Evolutionary conservation across 1,140 invertebrate species (phyloP).

Genomic region (Bombus consobrinus): DNA sequence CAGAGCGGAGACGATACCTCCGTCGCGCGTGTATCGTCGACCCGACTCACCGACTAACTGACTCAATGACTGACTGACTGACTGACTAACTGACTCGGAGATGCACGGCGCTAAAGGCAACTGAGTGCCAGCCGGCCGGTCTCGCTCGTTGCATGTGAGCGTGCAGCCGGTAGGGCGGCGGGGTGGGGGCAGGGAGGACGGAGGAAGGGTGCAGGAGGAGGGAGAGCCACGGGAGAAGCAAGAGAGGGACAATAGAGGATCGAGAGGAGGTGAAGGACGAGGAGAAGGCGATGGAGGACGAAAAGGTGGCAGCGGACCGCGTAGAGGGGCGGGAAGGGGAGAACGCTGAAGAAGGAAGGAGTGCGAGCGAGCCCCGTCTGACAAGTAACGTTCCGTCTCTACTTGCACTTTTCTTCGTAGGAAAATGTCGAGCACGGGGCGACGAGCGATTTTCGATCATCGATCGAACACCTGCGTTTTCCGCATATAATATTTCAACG

Average conservation of each 20-base stretch:
- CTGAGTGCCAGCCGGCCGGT: conserved; percentile 72
- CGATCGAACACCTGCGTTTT: not conserved
- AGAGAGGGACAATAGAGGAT: conserved; percentile 25
- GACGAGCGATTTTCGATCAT: not conserved
- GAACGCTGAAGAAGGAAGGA: conserved; percentile 36
- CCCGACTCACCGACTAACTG: conserved; percentile 57
- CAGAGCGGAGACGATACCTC: conserved; percentile 42
- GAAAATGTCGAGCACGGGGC: not conserved
- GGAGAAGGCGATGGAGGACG: conserved; percentile 41
- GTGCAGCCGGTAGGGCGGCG: conserved; percentile 45
- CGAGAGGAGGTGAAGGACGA: conserved; percentile 50
- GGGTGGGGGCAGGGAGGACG: not conserved
- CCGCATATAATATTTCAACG: not conserved
- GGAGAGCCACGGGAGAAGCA: not conserved
- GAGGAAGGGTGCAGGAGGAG: conserved; percentile 10
- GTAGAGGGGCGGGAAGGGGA: not conserved
- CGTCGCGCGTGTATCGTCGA: conserved; percentile 50
- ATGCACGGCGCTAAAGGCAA: conserved; percentile 70
- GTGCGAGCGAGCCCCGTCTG: conserved; percentile 41
- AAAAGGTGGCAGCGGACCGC: conserved; percentile 32
- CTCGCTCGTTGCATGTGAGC: conserved; percentile 67
- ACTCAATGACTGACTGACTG: conserved; percentile 67
- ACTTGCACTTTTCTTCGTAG: conserved; percentile 62
- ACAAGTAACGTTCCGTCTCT: conserved; percentile 56
- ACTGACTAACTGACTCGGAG: conserved; percentile 70